Base-by-base conservation (phyloP, 2,888 invertebrate genomes). In the Pyrocoelia pectoralis region DNA sequence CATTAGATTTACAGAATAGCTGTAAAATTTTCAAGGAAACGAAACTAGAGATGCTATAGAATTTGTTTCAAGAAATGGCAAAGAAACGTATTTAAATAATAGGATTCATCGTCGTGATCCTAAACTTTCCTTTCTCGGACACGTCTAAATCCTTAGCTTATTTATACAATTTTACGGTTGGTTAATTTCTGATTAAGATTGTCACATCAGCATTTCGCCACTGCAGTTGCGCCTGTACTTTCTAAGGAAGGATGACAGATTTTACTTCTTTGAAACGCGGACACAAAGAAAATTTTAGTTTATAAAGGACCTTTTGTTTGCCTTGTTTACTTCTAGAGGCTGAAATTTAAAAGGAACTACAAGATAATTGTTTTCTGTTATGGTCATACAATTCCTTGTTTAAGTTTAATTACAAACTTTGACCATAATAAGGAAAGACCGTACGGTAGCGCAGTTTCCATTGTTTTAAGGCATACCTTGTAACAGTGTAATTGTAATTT, bases 131-230 rank as follows among this genome's bases (percentile, higher is more conserved):
- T 49, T 56, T 56, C 18, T 56, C 46, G 56, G 38, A 38, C 56
- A 49, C 49, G 56, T 49, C 17, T 56, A 49, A 49, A 49, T 56
- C 56, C 56, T 49, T 15, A 33, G 46, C 55, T 55, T 55, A 55
- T 55, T 55, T 55, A 55, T 55, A 55, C 55, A 55, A 55, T 55
- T 55, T 46, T 40, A 55, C 55, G 55, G 55, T 55, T 55, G 55
- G 55, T 55, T 55, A 55, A 55, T 24, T 55, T 55, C 19, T 24
- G 55, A 55, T 55, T 55, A 55, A 55, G 55, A 15, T 55, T 55
- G 41, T 55, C 55, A 28, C 29, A 55, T 29, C 55, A 55, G 28
- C 55, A 55, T 55, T 15, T 33, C 17, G 46, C 46, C 46, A 46
- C 46, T 46, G 46, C 10, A 46, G 46, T 18, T 46, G 18, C 28